Conservation (phyloP, 23 tunicate species). For the Oikopleura dioica region DNA sequence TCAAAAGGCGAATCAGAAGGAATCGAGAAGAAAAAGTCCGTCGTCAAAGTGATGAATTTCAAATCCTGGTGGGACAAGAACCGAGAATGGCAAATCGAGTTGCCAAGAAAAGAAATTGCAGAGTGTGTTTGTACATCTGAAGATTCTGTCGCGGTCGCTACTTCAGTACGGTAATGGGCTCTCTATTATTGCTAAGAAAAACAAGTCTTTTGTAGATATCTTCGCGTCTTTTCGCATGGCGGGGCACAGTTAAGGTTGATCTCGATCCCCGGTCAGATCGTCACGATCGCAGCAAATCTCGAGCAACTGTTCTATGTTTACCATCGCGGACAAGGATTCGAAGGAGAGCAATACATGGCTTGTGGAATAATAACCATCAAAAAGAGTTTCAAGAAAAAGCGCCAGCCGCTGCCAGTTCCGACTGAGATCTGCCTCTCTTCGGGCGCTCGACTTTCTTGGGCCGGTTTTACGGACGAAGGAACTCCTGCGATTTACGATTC, state of each 20-base stretch:
- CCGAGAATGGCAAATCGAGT: slow-evolving; percentile 56
- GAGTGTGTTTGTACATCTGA: too few relatives aligned
- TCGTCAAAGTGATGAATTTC: slow-evolving; percentile 32
- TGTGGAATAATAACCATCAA: slow-evolving; percentile 61
- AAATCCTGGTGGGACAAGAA: slow-evolving; percentile 77
- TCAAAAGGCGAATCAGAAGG: slow-evolving; percentile 16
- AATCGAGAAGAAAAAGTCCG: background rate
- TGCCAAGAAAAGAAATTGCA: slow-evolving; percentile 41
- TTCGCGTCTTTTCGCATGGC: slow-evolving; percentile 47
- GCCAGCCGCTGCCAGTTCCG: slow-evolving; percentile 25
- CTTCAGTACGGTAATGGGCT: too few relatives aligned
- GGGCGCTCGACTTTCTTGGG: slow-evolving; percentile 41
- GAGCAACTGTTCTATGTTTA: slow-evolving; percentile 56
- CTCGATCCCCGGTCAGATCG: slow-evolving; percentile 67
- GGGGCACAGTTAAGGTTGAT: slow-evolving; percentile 59
- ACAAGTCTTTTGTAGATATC: too few relatives aligned
- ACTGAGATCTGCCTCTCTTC: slow-evolving; percentile 28
- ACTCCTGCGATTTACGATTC: slow-evolving; percentile 55
- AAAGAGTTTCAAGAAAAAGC: slow-evolving; percentile 27
- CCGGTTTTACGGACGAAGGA: slow-evolving; percentile 84
- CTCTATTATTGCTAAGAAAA: too few relatives aligned
- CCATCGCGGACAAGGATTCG: slow-evolving; percentile 55
- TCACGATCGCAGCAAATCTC: slow-evolving; percentile 56
- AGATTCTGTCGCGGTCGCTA: too few relatives aligned
- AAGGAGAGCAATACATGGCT: slow-evolving; percentile 38